phyloP scores from a whole-genome alignment of 2,888 invertebrate genomes.

The Brachyptera putata region DNA sequence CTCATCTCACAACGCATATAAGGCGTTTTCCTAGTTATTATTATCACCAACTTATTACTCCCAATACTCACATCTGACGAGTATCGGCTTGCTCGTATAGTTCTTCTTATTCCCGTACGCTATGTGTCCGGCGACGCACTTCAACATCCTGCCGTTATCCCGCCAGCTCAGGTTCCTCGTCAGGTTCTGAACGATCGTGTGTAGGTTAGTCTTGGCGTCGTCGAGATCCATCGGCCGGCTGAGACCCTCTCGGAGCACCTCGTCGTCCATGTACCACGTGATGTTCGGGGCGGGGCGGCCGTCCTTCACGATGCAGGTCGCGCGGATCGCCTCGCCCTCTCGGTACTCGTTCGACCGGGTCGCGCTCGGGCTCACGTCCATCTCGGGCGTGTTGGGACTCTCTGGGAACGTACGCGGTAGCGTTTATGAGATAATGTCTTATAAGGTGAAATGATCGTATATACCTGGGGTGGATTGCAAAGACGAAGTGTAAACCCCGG shows the following conservation, averaged over 20 bases:
- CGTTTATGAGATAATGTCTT: too few relatives aligned
- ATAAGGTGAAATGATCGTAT: too few relatives aligned
- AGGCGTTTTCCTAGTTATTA: too few relatives aligned
- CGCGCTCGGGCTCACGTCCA: constrained; percentile 41
- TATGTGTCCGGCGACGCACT: constrained; percentile 65
- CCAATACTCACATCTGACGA: constrained; percentile 60
- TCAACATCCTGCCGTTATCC: constrained; percentile 61
- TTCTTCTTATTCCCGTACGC: constrained; percentile 45
- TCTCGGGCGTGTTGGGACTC: constrained; percentile 47
- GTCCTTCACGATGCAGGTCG: constrained; percentile 62
- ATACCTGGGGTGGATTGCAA: too few relatives aligned
- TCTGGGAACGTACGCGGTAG: constrained; percentile 43
- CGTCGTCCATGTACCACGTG: constrained; percentile 52
- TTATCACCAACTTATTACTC: too few relatives aligned
- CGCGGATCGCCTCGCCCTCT: constrained; percentile 59
- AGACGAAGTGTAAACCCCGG: too few relatives aligned
- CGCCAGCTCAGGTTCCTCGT: constrained; percentile 57
- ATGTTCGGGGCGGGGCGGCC: constrained; percentile 74
- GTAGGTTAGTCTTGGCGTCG: constrained; percentile 53
- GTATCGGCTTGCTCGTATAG: constrained; percentile 47
- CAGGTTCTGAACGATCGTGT: constrained; percentile 62
- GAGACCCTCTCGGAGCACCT: constrained; percentile 54
- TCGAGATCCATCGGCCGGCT: constrained; percentile 52
- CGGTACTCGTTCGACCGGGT: constrained; percentile 48
- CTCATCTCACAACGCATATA: too few relatives aligned